phyloP scores from a whole-genome alignment of 2,113 vertebrate genomes.

The Corythoichthys haematopterus region DNA sequence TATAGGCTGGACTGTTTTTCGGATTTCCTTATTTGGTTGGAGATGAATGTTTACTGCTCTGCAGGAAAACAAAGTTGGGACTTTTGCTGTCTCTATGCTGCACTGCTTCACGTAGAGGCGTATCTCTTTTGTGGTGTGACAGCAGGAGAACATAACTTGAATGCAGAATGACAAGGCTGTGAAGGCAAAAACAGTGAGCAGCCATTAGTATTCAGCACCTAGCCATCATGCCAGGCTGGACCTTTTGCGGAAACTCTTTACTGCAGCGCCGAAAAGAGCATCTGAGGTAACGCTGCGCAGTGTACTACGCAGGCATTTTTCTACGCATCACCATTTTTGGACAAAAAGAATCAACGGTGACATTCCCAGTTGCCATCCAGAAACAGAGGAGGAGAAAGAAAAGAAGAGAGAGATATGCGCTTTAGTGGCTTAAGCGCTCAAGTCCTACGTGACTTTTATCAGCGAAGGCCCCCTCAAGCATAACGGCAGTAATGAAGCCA shows the following conservation, averaged over 20 bases:
- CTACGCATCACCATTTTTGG: slow-evolving; percentile 7
- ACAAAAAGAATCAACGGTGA: slow-evolving; percentile 29
- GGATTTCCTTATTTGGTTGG: too few relatives aligned
- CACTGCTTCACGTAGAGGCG: slow-evolving; percentile 25
- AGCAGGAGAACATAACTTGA: slow-evolving; percentile 55
- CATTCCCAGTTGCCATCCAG: slow-evolving; percentile 17
- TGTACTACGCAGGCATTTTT: slow-evolving; percentile 27
- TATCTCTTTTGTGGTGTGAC: slow-evolving; percentile 48
- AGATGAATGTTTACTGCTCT: too few relatives aligned
- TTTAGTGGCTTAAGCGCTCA: slow-evolving; percentile 44
- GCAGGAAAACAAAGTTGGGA: too few relatives aligned
- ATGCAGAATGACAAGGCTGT: slow-evolving; percentile 54
- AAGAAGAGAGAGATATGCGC: slow-evolving; percentile 38
- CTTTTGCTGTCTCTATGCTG: background rate
- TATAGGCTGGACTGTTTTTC: too few relatives aligned
- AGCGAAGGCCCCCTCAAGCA: slow-evolving; percentile 49
- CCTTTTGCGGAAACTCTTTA: slow-evolving; percentile 49
- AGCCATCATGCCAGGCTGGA: slow-evolving; percentile 53
- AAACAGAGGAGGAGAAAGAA: slow-evolving; percentile 36
- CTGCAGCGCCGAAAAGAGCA: slow-evolving; percentile 47
- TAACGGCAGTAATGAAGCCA: slow-evolving; percentile 71
- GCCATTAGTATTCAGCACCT: slow-evolving; percentile 64
- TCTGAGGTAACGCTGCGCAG: slow-evolving; percentile 43
- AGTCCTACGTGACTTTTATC: slow-evolving; percentile 66
- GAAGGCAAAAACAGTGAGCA: slow-evolving; percentile 38